Evolutionary conservation across 2,797 vertebrate species (phyloP).

Genomic region (Fratercula arctica): DNA sequence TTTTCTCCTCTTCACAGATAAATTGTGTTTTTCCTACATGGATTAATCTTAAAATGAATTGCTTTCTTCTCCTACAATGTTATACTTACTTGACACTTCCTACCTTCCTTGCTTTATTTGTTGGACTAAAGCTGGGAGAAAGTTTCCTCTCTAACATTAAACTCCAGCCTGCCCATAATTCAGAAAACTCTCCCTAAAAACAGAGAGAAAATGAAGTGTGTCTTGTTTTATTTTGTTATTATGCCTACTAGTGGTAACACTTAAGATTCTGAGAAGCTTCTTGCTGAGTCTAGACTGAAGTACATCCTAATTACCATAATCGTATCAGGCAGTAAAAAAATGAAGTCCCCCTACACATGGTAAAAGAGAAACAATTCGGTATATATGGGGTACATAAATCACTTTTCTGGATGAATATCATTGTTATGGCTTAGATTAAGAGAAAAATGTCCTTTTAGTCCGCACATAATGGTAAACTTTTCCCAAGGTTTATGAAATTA

Average conservation of each 20-base stretch:
- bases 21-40: not conserved
- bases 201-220: not conserved
- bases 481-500: not conserved
- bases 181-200: not conserved
- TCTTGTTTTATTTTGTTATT: not conserved
- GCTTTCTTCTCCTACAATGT: not conserved
- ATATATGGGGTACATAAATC: not conserved
- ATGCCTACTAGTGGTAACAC: not conserved
- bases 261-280: not conserved
- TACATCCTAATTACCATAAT: not conserved
- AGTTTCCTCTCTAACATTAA: not conserved
- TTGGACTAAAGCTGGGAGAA: not conserved
- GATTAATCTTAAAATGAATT: not conserved
- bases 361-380: not conserved
- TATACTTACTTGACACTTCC: not conserved
- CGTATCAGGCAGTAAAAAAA: not conserved
- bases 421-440: not conserved
- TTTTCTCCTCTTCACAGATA: not conserved
- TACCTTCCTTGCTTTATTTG: not conserved
- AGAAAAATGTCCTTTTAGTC: not conserved
- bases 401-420: not conserved
- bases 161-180: not conserved
- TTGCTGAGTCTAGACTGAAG: not conserved
- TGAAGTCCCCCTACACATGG: not conserved
- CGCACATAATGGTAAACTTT: not conserved